A percentile compares a stretch with the other conserved stretches of the same genome.
phyloP scores from a whole-genome alignment of 2,113 vertebrate genomes.

The Willisornis vidua region DNA sequence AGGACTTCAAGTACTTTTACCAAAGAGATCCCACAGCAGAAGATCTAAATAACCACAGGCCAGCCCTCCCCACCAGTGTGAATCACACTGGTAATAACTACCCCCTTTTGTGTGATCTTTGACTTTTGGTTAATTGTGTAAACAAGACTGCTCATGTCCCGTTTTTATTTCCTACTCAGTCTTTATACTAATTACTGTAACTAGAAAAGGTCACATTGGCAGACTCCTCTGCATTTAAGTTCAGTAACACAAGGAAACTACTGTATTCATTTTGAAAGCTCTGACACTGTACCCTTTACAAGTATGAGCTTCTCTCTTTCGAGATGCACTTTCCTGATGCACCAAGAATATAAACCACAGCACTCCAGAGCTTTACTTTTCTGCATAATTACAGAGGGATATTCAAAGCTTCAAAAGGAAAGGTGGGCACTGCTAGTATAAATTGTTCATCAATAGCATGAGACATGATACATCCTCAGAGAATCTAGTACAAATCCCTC shows the following conservation, averaged over 20 bases:
- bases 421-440: background rate
- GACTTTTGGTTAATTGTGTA: background rate
- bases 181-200: background rate
- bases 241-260: background rate
- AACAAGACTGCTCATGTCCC: background rate
- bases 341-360: background rate
- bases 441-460: background rate
- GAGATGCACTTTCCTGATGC: background rate
- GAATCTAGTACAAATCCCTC: background rate
- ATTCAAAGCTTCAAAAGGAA: background rate
- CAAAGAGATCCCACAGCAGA: background rate
- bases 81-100: background rate
- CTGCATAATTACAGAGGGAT: background rate
- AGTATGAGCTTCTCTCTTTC: background rate
- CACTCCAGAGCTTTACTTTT: background rate
- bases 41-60: background rate
- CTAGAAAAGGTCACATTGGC: background rate
- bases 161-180: background rate
- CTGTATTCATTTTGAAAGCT: background rate
- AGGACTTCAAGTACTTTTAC: background rate
- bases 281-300: background rate
- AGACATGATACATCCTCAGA: background rate
- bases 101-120: background rate
- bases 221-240: background rate
- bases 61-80: background rate